Conservation (phyloP, 2,888 invertebrate genomes). For the Eilema depressum region DNA sequence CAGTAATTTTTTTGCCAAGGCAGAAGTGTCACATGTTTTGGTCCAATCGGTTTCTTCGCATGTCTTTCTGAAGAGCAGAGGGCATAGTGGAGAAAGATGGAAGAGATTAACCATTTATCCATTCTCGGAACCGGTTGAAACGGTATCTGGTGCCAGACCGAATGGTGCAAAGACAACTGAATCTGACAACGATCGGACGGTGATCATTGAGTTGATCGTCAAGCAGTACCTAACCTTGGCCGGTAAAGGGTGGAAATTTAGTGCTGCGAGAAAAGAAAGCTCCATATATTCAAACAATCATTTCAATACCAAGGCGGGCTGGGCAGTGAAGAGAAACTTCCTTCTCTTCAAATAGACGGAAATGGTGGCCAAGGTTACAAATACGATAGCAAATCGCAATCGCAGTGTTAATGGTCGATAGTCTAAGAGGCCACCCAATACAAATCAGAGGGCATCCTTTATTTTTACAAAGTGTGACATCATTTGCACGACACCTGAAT, state of each 20-base stretch:
- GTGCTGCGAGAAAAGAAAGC: background rate
- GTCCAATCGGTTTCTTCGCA: no score
- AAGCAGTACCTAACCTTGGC: no score
- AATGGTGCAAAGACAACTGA: background rate
- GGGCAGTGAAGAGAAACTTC: background rate
- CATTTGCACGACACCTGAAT: constrained; percentile 48
- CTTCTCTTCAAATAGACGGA: background rate
- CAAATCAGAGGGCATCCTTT: constrained; percentile 61
- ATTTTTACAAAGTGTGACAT: constrained; percentile 54
- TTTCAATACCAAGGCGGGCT: background rate
- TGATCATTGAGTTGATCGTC: no score
- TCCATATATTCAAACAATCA: background rate
- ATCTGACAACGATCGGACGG: background rate
- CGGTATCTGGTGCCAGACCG: background rate
- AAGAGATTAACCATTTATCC: background rate
- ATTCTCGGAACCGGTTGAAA: background rate
- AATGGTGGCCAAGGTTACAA: background rate
- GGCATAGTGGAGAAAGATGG: no score
- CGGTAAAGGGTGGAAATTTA: no score
- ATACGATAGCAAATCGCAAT: constrained; percentile 15
- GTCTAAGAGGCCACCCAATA: constrained; percentile 50
- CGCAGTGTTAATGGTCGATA: constrained; percentile 30
- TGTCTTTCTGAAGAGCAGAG: background rate
- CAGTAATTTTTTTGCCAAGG: background rate
- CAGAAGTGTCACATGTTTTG: no score